A percentile compares a stretch with the other conserved stretches of the same genome.
These are phyloP conservation scores for Chaetorhynchus papuensis DNA, from an alignment of 2,113 vertebrate genomes.

Conservation along the genomic window DNA sequence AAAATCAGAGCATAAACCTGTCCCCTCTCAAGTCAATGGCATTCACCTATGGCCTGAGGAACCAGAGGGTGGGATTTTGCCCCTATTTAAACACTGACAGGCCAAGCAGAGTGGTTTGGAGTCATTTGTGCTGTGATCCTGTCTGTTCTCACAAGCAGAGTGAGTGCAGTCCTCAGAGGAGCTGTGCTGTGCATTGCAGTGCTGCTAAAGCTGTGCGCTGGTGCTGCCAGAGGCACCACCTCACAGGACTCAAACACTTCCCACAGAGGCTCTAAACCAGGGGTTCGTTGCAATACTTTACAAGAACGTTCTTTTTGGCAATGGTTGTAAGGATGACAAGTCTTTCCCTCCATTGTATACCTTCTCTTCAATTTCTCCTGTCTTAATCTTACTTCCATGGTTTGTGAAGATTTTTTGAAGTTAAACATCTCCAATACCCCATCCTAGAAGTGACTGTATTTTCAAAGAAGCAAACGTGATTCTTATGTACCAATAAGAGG, in stretches of 20 bases:
- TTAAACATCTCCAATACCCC: not conserved
- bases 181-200: not conserved
- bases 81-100: not conserved
- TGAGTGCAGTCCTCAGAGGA: not conserved
- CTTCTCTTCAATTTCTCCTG: not conserved
- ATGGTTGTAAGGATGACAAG: not conserved
- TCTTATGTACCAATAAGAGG: not conserved
- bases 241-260: not conserved
- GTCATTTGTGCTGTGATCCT: not conserved
- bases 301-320: not conserved
- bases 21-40: not conserved
- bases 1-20: not conserved
- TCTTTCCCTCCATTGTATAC: not conserved
- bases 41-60: not conserved
- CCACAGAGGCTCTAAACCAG: not conserved
- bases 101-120: not conserved
- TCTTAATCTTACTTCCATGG: not conserved
- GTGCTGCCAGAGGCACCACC: not conserved
- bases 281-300: not conserved
- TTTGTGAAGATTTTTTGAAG: not conserved
- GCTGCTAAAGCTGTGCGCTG: not conserved
- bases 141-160: not conserved
- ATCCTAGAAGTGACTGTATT: not conserved
- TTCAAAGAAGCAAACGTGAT: not conserved
- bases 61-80: not conserved